Base-by-base conservation (phyloP, 1,140 invertebrate species). In the Ooceraea biroi region DNA sequence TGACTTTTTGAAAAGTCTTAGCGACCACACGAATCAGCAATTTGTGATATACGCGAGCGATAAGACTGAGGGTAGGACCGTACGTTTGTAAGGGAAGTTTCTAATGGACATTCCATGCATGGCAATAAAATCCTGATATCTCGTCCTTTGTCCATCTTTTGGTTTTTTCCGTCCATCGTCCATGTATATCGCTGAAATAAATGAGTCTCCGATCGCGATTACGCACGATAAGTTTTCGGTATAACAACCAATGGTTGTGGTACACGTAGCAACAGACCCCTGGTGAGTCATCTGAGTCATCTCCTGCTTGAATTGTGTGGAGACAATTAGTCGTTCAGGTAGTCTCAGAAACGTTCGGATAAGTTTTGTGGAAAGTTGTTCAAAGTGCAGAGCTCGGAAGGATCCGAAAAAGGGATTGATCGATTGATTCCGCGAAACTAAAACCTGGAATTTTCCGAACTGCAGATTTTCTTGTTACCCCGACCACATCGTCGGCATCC, bases 241-340 rank as follows among this genome's bases (percentile, higher is more conserved):
- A 25, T 57, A 44, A 4, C 22, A 17, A n/a, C 10, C 5, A 57
- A 69, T 17, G 8, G 10, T 55, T 41, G 14, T 30, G 25, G 55
- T 57, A 22, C 7, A 10, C 8, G n/a, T 3, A 36, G 36, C 36
- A 7, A 7, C 2, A 36, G 36, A 36, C 2, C 7, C 36, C 36
- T 50, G 4, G 14, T 19, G 17, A 11, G 5, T 7, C 68, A 69
- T n/a, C 11, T 69, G 52, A 80, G 27, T 84, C 68, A 52, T n/a
- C 27, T 11, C n/a, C 60, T 52, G n/a, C 68, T 30, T 1, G 36
- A 30, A 73, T 25, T 57, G 57, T 27, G 17, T 30, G 52, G 44
- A 63, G 55, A 69, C 58, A 87, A 87, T 85, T 87, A 77, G 84
- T 36, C 48, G 0, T 86, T 58, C 86, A 87, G 86, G 84, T 87